phyloP scores from a whole-genome alignment of 2,888 invertebrate genomes.

The Lithophane semibrunnea region DNA sequence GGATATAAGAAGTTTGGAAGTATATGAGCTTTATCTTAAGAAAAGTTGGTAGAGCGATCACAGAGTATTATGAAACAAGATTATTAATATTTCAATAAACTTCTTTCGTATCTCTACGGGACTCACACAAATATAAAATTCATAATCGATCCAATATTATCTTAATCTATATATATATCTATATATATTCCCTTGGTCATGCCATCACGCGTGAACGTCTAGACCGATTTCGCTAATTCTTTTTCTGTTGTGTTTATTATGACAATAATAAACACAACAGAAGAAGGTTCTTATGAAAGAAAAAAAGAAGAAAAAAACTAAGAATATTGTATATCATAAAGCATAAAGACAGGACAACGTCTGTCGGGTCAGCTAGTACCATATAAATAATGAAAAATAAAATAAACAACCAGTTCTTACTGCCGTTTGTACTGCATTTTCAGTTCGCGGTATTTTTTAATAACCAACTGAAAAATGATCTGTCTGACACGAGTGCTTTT shows the following conservation, averaged over 20 bases:
- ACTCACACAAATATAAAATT: background rate
- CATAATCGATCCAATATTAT: slow-evolving; percentile 3
- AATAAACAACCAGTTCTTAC: background rate
- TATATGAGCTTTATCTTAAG: slow-evolving; percentile 37
- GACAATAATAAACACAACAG: no score
- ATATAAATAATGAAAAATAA: background rate
- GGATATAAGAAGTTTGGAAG: slow-evolving; percentile 44
- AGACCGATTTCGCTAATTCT: no score
- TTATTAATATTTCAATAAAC: slow-evolving; percentile 47
- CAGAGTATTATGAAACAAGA: slow-evolving; percentile 29
- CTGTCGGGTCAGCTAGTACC: no score
- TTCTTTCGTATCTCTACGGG: background rate
- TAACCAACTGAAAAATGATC: background rate
- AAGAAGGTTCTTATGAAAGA: no score
- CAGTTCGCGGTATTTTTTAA: slow-evolving; percentile 14
- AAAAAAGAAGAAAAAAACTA: no score
- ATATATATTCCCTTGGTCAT: no score
- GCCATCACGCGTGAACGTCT: no score
- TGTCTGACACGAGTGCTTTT: slow-evolving; percentile 7
- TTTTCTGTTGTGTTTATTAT: no score
- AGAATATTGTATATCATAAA: no score
- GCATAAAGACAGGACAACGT: no score
- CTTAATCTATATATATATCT: no score
- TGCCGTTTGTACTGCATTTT: slow-evolving; percentile 10
- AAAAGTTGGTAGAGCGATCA: slow-evolving; percentile 40